These are phyloP conservation scores for Muschampia plurimacula DNA, from an alignment of 2,888 invertebrate species.

Conservation along the genomic window DNA sequence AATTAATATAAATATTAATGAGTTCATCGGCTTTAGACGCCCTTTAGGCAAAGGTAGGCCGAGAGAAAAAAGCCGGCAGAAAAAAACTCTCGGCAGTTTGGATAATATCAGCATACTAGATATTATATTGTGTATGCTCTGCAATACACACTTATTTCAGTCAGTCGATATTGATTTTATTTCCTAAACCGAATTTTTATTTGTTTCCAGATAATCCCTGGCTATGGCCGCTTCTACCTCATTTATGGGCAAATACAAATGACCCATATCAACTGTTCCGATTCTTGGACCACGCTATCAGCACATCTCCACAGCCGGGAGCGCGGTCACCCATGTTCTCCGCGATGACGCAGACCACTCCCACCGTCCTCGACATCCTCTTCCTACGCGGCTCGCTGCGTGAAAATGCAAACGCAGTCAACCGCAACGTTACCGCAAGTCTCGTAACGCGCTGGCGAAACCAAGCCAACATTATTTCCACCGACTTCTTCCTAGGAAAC, in stretches of 20 bases:
- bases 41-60: too few species aligned
- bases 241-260: constrained; percentile 88
- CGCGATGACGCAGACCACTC: constrained; percentile 91
- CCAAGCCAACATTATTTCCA: constrained; percentile 89
- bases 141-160: neutral
- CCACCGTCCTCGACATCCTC: constrained; percentile 87
- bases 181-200: neutral
- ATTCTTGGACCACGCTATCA: constrained; percentile 73
- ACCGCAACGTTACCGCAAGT: constrained; percentile 89
- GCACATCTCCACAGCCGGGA: constrained; percentile 67
- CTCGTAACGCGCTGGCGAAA: constrained; percentile 88
- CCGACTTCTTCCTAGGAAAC: constrained; percentile 90
- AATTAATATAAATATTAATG: too few species aligned
- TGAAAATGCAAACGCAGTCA: constrained; percentile 88
- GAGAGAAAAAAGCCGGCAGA: too few species aligned
- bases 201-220: constrained; percentile 81
- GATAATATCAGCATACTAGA: too few species aligned
- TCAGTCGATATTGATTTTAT: neutral
- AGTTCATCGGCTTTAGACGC: too few species aligned
- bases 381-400: constrained; percentile 87
- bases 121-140: too few species aligned
- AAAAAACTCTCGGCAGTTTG: too few species aligned
- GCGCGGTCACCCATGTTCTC: constrained; percentile 85
- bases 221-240: constrained; percentile 88
- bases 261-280: constrained; percentile 65